Conservation (phyloP, 2,797 vertebrate genomes). For the Synaphobranchus kaupii region DNA sequence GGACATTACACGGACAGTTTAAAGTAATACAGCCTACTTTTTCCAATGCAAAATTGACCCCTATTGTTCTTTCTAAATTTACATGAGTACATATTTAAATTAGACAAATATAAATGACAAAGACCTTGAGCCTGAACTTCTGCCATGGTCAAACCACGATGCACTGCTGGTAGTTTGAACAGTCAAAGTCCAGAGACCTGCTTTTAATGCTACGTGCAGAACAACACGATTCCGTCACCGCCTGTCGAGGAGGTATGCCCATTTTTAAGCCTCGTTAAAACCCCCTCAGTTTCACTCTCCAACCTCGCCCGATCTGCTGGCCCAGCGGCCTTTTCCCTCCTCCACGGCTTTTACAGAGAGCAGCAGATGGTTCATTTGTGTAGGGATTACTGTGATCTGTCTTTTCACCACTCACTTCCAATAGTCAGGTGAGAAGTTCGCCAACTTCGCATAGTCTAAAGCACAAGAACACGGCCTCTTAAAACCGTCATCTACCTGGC, state of each 20-base stretch:
- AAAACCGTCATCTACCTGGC: background rate
- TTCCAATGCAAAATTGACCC: no score
- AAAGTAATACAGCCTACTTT: no score
- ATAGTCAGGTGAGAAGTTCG: background rate
- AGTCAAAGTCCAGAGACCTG: background rate
- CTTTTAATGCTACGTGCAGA: background rate
- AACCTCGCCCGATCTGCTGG: conserved; percentile 1
- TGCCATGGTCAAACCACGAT: no score
- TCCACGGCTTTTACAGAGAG: conserved; percentile 14
- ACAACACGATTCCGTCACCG: background rate
- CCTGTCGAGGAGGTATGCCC: background rate
- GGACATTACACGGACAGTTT: no score
- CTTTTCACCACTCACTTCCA: conserved; percentile 21
- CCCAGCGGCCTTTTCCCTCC: conserved; percentile 1
- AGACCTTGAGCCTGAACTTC: no score
- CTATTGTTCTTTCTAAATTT: no score
- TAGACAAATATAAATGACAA: no score
- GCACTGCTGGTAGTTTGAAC: background rate
- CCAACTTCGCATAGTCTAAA: background rate
- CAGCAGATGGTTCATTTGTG: conserved; percentile 41
- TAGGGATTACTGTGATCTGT: conserved; percentile 28
- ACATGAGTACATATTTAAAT: no score
- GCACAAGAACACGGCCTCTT: background rate
- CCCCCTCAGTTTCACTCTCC: background rate
- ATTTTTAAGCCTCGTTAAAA: background rate